Percentiles rank a stretch among this genome's conserved stretches.
Conservation (phyloP, 2,797 vertebrate genomes). For the Neomorphus geoffroyi region DNA sequence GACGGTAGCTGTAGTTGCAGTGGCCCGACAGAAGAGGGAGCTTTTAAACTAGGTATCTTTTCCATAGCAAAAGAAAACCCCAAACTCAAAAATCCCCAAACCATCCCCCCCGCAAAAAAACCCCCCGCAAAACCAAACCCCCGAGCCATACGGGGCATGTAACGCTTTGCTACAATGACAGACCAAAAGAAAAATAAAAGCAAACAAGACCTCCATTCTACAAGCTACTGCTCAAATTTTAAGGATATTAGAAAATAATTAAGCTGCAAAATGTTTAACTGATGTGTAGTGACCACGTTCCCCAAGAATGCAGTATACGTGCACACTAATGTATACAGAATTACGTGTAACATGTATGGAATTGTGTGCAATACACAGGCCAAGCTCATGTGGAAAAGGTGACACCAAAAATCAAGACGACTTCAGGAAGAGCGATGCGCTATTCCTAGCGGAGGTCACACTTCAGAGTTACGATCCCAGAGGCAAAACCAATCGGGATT, state of each 20-base stretch:
- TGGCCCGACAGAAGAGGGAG: conserved; percentile 22
- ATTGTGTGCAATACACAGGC: neutral
- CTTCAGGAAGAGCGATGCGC: neutral
- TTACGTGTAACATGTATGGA: neutral
- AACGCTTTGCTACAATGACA: neutral
- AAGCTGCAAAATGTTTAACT: neutral
- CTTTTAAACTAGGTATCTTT: neutral
- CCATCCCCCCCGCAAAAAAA: neutral
- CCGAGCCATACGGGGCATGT: neutral
- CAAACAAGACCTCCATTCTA: neutral
- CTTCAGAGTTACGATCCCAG: neutral
- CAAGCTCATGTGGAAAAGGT: neutral
- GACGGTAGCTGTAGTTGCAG: neutral
- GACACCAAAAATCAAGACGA: neutral
- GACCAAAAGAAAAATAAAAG: neutral
- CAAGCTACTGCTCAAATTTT: neutral
- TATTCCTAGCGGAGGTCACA: neutral
- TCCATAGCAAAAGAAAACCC: neutral
- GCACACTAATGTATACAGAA: neutral
- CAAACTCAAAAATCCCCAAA: neutral
- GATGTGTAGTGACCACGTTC: neutral
- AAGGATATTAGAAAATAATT: neutral
- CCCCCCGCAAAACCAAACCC: neutral
- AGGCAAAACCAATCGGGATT: neutral
- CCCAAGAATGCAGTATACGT: neutral